Base-by-base conservation (phyloP, 2,113 vertebrate species). In the Microcebus griseorufus region DNA sequence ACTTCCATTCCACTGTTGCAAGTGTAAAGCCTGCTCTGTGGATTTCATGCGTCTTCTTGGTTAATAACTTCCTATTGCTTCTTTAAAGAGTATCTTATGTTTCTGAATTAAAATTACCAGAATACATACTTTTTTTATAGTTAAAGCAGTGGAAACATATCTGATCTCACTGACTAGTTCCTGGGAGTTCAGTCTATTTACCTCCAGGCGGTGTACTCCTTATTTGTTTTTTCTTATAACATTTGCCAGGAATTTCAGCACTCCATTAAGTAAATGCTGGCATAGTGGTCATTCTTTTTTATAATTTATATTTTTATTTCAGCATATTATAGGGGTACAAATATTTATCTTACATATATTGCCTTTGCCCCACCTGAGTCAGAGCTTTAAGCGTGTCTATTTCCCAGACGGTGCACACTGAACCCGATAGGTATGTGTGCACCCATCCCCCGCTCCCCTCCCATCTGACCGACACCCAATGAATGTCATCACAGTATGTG, bases 241-340 rank as follows among this genome's bases (percentile, higher is more conserved):
- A 32, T 7, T 67, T 37, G 22, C 55, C 29, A 37, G 62, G 55
- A 84, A 48, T 17, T 73, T 5, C 2, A 51, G 39, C 18, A 17
- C 6, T 51, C 17, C 32, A 8, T 13, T 18, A 27, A 37, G 4
- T 3, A 45, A 27, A 32, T 42, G 11, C 65, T 6, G 29, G 55
- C 27, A 48, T 0, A 37, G 3, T 0, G 10, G 14, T 2, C 3
- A 29, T 1, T 4, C 9, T 18, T 55, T 55, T 17, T 55, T 55
- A 17, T 55, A 55, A 55, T 55, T 55, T 55, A 55, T 55, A 45
- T 55, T 55, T 55, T 55, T 18, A 55, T 55, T 55, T 55, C 53
- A 55, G 53, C 53, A 55, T 55, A 55, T 55, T 55, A 55, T 16
- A 5, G 5, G 53, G 16, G 53, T 18, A 55, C 16, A 55, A 18